Base-by-base conservation (phyloP, 2,888 invertebrate species). In the Catocala sponsa region DNA sequence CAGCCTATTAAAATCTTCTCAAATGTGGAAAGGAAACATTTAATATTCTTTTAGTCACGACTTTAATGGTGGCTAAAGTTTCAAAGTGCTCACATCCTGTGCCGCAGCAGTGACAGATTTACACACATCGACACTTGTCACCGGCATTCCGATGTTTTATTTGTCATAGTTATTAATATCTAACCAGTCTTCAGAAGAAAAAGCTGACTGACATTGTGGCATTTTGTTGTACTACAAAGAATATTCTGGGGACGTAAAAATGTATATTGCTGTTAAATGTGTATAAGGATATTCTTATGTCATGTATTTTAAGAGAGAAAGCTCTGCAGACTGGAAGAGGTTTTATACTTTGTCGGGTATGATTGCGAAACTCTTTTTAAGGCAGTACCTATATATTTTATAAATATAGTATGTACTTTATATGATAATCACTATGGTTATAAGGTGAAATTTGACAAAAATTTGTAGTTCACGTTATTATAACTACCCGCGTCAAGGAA, bases 71-170 rank as follows among this genome's bases (percentile, higher is more conserved):
- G 59, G 43, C 44, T 44, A 53, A 56, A 54, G 63, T 44, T 54
- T 64, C 63, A 57, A 65, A 71, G 54, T 66, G 43, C 52, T 61
- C 55, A 63, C 63, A 65, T 77, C 77, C 75, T 77, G 75, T 56
- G 57, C 47, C 56, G 49, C 46, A 62, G 55, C 41, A 62, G 55
- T 51, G 74, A 75, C 77, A 69, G 65, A 64, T 68, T 76, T 74
- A 74, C 68, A 50, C 43, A 25, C 56, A 54, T 65, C 41, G 57
- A 61, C 76, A 62, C 59, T 59, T 59, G 53, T 48, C 51, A 43
- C 46, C 25, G 48, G 48, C 58, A 61, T 46, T 44, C 33, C 6
- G 42, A 12, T 32, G 6, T 44, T 63, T 65, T 65, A 56, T 56
- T 59, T 67, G 46, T 41, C 38, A 53, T 50, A 5, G 15, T 52